Evolutionary conservation across 2,113 vertebrate genomes (phyloP).

Genomic region (Xyrauchen texanus): DNA sequence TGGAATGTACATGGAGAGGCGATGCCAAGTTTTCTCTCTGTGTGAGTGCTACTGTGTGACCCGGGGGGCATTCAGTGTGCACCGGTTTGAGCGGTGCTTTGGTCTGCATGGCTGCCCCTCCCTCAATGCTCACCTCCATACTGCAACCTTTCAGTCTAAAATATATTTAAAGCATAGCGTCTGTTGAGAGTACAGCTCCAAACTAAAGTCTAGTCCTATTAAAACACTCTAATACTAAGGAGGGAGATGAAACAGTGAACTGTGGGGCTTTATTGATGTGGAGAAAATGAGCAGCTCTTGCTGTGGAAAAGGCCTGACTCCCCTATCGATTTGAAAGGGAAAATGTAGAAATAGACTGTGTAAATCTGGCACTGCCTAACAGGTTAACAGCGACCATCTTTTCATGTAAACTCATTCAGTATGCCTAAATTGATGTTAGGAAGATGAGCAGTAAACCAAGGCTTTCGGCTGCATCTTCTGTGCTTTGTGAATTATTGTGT

Average conservation of each 20-base stretch:
- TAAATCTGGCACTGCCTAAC: conserved; percentile 76
- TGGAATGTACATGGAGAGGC: conserved; percentile 57
- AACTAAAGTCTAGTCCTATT: conserved; percentile 57
- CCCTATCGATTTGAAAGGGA: conserved; percentile 71
- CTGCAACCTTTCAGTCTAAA: conserved; percentile 51
- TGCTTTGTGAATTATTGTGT: conserved; percentile 62
- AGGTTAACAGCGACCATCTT: conserved; percentile 69
- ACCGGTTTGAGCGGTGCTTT: conserved; percentile 47
- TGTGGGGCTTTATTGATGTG: conserved; percentile 72
- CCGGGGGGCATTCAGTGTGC: conserved; percentile 13
- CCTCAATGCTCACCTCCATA: conserved; percentile 49
- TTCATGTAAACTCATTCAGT: conserved; percentile 68
- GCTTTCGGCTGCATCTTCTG: conserved; percentile 65
- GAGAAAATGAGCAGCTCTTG: conserved; percentile 71
- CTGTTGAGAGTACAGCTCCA: conserved; percentile 53
- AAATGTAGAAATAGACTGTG: conserved; percentile 75
- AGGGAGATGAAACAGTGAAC: conserved; percentile 63
- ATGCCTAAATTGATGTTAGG: conserved; percentile 68
- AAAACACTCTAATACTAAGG: conserved; percentile 54
- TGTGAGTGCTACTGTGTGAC: conserved; percentile 44
- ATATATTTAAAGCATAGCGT: conserved; percentile 52
- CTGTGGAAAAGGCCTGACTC: conserved; percentile 56
- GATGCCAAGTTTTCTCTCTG: conserved; percentile 59
- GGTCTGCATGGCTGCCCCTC: conserved; percentile 43
- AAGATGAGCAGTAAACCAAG: conserved; percentile 71